A percentile compares a stretch with the other conserved stretches of the same genome.
phyloP scores from a whole-genome alignment of 2,888 invertebrate species.

The Desoria tigrina region DNA sequence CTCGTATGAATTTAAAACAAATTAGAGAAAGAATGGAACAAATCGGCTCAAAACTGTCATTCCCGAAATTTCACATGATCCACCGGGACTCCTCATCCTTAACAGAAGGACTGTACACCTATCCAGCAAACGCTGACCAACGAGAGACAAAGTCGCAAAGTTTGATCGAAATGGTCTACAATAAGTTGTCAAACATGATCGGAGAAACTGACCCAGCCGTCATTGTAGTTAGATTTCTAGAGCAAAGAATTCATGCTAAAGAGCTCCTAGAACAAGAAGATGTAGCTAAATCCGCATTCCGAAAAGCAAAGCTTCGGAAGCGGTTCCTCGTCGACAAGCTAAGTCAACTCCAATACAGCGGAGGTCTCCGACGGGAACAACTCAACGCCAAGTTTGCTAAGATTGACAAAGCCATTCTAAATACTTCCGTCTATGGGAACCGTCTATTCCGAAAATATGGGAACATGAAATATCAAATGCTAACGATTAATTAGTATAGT shows the following conservation, averaged over 20 bases:
- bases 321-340: constrained; percentile 49
- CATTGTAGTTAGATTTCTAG: constrained; percentile 44
- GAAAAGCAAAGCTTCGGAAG: constrained; percentile 49
- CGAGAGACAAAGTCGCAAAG: constrained; percentile 39
- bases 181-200: constrained; percentile 45
- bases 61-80: constrained; percentile 52
- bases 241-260: constrained; percentile 47
- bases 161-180: constrained; percentile 46
- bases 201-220: constrained; percentile 50
- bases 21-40: constrained; percentile 52
- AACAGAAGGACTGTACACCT: constrained; percentile 44
- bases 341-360: constrained; percentile 48
- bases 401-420: constrained; percentile 37
- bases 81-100: constrained; percentile 51
- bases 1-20: constrained; percentile 45
- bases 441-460: too few relatives aligned
- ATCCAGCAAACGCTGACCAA: constrained; percentile 13
- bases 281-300: constrained; percentile 44
- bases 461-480: too few relatives aligned
- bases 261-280: constrained; percentile 42
- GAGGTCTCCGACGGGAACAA: constrained; percentile 47
- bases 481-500: too few relatives aligned
- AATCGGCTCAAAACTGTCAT: constrained; percentile 49
- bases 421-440: constrained; percentile 30
- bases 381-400: constrained; percentile 37